Percentiles rank a stretch among this genome's conserved stretches.
phyloP scores from a whole-genome alignment of 2,888 invertebrate genomes.

The Oscheius myriophilus region DNA sequence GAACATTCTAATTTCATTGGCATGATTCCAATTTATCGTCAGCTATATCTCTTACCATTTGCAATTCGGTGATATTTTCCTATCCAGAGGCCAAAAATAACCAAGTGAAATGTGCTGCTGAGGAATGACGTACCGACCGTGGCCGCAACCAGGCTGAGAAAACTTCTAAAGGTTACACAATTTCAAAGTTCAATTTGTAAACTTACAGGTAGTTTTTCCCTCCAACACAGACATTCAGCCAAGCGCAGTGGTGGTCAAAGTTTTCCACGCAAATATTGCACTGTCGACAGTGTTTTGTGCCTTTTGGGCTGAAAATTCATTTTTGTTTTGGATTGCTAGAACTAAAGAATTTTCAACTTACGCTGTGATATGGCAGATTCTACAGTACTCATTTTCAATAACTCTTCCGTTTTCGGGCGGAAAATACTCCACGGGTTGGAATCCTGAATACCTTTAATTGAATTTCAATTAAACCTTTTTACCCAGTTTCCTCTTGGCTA shows the following conservation, averaged over 20 bases:
- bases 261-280: conserved; percentile 21
- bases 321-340: background rate
- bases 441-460: conserved; percentile 1
- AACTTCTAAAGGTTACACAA: background rate
- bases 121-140: background rate
- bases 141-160: conserved; percentile 2
- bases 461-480: background rate
- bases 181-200: background rate
- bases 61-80: background rate
- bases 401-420: conserved; percentile 9
- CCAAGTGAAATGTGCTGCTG: background rate
- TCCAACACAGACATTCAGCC: conserved; percentile 13
- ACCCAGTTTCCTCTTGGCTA: conserved; percentile 25
- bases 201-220: conserved; percentile 12
- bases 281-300: conserved; percentile 30
- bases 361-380: conserved; percentile 26
- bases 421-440: conserved; percentile 7
- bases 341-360: conserved; percentile 3
- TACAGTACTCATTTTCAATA: conserved; percentile 19
- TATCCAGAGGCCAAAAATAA: conserved; percentile 10
- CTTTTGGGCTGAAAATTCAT: conserved; percentile 19
- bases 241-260: conserved; percentile 28
- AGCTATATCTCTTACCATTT: conserved; percentile 1
- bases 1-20: no score
- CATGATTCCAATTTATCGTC: no score